phyloP scores from a whole-genome alignment of 2,113 vertebrate genomes.

The Mus musculus region GRCm39 chr1:145921001-145921500 shows the following conservation, averaged over 20 bases:
- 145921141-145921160: not conserved
- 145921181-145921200: not conserved
- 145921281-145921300: not conserved
- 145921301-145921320: not conserved
- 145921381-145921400: not conserved
- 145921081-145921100: not conserved
- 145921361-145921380: not conserved
- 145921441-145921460: too few species aligned
- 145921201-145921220: not conserved
- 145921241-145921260: not conserved
- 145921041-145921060: not conserved
- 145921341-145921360: not conserved
- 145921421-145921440: not conserved
- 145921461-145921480: not conserved
- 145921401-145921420: not conserved
- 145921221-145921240: not conserved
- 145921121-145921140: not conserved
- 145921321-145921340: not conserved
- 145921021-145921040: not conserved
- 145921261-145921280: not conserved
- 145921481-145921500: not conserved
- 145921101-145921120: not conserved
- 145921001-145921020: not conserved
- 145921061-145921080: not conserved
- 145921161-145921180: not conserved